Percentiles rank a stretch among this genome's conserved stretches.
phyloP scores from a whole-genome alignment of 2,888 invertebrate genomes.

The Macrosiphum euphorbiae region DNA sequence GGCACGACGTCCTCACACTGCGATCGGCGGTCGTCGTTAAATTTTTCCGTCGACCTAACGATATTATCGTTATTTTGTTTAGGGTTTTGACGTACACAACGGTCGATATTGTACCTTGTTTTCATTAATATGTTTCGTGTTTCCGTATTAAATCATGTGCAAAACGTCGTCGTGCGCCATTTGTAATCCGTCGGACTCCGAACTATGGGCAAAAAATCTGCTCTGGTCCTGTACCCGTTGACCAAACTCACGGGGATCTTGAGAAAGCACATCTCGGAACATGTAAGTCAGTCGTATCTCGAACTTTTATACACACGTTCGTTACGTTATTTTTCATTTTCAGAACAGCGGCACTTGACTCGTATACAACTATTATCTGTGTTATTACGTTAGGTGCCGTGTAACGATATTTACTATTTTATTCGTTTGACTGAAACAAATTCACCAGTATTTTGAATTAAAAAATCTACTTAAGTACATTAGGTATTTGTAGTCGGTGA shows the following conservation, averaged over 20 bases:
- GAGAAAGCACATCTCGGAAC: conserved; percentile 30
- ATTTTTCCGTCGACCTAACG: no score
- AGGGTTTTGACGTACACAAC: background rate
- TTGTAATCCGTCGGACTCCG: background rate
- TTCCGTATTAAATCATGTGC: background rate
- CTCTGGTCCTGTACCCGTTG: conserved; percentile 42
- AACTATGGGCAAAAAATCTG: conserved; percentile 53
- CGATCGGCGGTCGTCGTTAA: background rate
- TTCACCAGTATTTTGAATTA: background rate
- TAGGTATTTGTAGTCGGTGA: background rate
- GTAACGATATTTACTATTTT: background rate
- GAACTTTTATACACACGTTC: background rate
- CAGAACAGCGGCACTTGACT: background rate
- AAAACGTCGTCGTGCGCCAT: background rate
- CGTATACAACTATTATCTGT: background rate
- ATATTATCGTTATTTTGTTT: background rate
- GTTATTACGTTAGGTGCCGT: background rate
- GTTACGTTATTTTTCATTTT: background rate
- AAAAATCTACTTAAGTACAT: background rate
- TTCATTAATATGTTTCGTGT: background rate
- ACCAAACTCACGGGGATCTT: conserved; percentile 39
- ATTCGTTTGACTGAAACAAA: background rate
- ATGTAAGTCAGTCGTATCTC: conserved; percentile 27
- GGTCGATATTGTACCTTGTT: background rate
- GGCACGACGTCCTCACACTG: background rate